A percentile compares a stretch with the other conserved stretches of the same genome.
Evolutionary conservation across 2,113 vertebrate genomes (phyloP).

Genomic region (Colinus virginianus): DNA sequence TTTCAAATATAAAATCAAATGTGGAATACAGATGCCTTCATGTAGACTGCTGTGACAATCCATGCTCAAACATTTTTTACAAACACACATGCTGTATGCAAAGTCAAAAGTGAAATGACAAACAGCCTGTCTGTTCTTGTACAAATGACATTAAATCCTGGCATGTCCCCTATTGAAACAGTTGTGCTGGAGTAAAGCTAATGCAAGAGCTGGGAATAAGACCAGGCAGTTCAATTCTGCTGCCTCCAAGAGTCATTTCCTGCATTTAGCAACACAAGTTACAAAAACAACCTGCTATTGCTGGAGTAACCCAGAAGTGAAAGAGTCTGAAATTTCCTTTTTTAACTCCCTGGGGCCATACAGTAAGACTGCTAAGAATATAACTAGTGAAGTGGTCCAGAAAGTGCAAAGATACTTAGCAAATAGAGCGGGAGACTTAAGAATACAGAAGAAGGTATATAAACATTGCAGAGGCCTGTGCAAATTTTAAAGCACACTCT

Average conservation of each 20-base stretch:
- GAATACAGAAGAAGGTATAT: background rate
- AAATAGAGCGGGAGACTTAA: background rate
- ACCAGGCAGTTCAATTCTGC: background rate
- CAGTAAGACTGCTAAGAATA: conserved; percentile 50
- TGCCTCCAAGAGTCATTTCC: conserved; percentile 43
- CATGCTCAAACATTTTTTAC: background rate
- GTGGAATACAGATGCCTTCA: background rate
- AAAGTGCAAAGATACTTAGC: background rate
- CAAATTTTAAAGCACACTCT: background rate
- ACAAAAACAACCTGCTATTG: background rate
- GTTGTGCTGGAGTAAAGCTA: background rate
- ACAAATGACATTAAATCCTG: background rate
- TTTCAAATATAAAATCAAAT: background rate
- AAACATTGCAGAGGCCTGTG: background rate
- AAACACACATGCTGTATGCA: background rate
- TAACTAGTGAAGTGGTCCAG: background rate
- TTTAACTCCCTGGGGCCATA: background rate
- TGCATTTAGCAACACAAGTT: background rate
- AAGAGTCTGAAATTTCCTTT: conserved; percentile 66
- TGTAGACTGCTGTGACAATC: background rate
- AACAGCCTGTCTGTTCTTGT: background rate
- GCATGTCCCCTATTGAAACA: background rate
- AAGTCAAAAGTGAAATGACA: background rate
- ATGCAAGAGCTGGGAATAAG: conserved; percentile 20
- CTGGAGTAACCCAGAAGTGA: conserved; percentile 68